Evolutionary conservation across 2,888 invertebrate species (phyloP), one percentile per base, ranked within the genome.

Genomic region (Heliconius hortense): DNA sequence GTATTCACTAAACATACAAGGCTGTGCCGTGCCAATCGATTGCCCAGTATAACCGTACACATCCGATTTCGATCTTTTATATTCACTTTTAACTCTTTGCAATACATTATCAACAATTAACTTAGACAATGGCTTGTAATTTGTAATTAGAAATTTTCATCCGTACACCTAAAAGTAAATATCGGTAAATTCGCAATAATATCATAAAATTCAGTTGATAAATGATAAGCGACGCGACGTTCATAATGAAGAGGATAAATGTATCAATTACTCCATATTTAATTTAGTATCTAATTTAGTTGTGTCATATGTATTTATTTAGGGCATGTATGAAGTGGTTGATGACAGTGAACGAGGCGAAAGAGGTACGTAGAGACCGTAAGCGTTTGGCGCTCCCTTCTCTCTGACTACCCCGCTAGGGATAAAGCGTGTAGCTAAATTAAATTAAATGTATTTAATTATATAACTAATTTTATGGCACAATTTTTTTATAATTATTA

Each of bases 1-100:
- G 87, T 88, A 89, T 89, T 90, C 90, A 87, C 87, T 85, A 87
- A 91, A 89, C 88, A 87, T 84, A 87, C 90, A 91, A 92, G 92
- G 93, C 89, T 88, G 82, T 84, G 79, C 77, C 86, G 88, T 87
- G 86, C 89, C 90, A 85, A 89, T 87, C 89, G 87, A 89, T 88
- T 87, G 90, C 86, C 83, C 87, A 85, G 81, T 81, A 83, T 89
- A 91, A 91, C 85, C 82, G 86, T 85, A 84, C 83, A 88, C 85
- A 88, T 91, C 89, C 91, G 88, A 91, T 87, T 84, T 77, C 79
- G 75, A 76, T 79, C 73, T 76, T 35, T 72, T 73, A 73, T 73
- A 74, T 67, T 71, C 60, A 39, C 71, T 71, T 69, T 39, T 59
- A 70, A 70, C 24, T 69, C 53, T 10, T 53, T 69, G 59, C 70